Evolutionary conservation across 2,888 invertebrate species (phyloP).

Genomic region (Drosophila limbata): DNA sequence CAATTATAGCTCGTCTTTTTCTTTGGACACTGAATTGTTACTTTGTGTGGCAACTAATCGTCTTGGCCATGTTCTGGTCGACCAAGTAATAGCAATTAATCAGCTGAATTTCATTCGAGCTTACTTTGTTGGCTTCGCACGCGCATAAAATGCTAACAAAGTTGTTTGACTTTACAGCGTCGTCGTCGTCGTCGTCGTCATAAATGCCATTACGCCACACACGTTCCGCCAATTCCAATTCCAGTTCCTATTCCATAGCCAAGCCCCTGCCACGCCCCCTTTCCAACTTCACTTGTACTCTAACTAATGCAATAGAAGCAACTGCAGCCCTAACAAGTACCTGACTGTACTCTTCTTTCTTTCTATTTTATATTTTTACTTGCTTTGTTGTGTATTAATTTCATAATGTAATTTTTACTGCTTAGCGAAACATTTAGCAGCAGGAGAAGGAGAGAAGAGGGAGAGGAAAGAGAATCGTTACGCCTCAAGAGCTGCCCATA

Average conservation of each 20-base stretch:
- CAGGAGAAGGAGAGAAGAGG: not conserved
- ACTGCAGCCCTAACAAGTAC: conserved; percentile 32
- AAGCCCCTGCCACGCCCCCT: not conserved
- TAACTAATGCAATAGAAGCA: conserved; percentile 56
- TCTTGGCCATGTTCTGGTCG: conserved; percentile 36
- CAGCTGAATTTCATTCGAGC: conserved; percentile 56
- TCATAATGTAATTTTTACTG: conserved; percentile 68
- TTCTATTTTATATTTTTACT: not conserved
- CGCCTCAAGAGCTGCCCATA: conserved; percentile 41
- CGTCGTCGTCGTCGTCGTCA: conserved; percentile 39
- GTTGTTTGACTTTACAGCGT: conserved; percentile 61
- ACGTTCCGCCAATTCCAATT: conserved; percentile 31
- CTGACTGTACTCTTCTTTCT: conserved; percentile 16
- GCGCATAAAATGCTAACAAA: conserved; percentile 62
- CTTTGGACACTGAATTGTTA: not conserved
- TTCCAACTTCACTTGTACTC: conserved; percentile 37
- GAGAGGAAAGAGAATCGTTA: not conserved
- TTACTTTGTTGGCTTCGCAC: conserved; percentile 57
- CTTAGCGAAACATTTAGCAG: conserved; percentile 57
- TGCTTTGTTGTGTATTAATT: conserved; percentile 59
- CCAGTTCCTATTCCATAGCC: conserved; percentile 20
- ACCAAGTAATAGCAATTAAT: conserved; percentile 55
- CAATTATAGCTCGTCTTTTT: not conserved
- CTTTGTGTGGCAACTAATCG: conserved; percentile 25
- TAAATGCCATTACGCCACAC: conserved; percentile 60